phyloP scores from a whole-genome alignment of 1,140 invertebrate species.

The Drosophila rhopaloa region DNA sequence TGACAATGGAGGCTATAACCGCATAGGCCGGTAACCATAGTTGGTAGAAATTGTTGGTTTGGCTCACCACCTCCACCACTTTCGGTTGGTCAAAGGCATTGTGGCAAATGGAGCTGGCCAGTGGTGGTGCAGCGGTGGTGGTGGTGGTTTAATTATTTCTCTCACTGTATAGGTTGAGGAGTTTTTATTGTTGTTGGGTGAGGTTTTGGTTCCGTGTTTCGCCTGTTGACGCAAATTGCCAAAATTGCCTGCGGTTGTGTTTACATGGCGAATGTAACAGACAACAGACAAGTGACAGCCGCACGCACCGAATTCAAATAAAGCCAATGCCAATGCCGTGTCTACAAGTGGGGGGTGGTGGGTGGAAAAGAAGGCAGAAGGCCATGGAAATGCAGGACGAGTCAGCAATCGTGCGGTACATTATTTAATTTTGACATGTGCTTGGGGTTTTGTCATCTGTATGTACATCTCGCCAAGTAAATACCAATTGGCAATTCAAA shows the following conservation, averaged over 20 bases:
- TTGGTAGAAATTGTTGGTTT: constrained; percentile 1
- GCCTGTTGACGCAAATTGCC: constrained; percentile 82
- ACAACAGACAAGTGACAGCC: constrained; percentile 81
- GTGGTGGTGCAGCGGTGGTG: constrained; percentile 4
- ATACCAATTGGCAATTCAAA: constrained; percentile 75
- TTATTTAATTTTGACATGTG: constrained; percentile 83
- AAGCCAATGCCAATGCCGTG: constrained; percentile 76
- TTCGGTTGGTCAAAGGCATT: constrained; percentile 49
- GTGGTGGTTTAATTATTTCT: constrained; percentile 15
- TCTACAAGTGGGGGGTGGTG: constrained; percentile 23
- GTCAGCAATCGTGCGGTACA: constrained; percentile 76
- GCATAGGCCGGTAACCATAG: constrained; percentile 4
- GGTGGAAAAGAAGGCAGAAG: not conserved
- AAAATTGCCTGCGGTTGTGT: constrained; percentile 82
- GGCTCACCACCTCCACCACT: constrained; percentile 46
- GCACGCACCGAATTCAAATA: constrained; percentile 81
- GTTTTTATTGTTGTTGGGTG: constrained; percentile 32
- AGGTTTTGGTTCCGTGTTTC: constrained; percentile 62
- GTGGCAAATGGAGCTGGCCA: constrained; percentile 15
- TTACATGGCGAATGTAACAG: constrained; percentile 81
- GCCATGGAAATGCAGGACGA: constrained; percentile 33
- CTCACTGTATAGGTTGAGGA: constrained; percentile 27
- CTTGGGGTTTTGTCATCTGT: constrained; percentile 70
- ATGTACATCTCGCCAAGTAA: constrained; percentile 34
- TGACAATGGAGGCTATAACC: constrained; percentile 8